These are phyloP conservation scores for Shinisaurus crocodilurus DNA, from an alignment of 2,113 vertebrate genomes.

Conservation along the genomic window DNA sequence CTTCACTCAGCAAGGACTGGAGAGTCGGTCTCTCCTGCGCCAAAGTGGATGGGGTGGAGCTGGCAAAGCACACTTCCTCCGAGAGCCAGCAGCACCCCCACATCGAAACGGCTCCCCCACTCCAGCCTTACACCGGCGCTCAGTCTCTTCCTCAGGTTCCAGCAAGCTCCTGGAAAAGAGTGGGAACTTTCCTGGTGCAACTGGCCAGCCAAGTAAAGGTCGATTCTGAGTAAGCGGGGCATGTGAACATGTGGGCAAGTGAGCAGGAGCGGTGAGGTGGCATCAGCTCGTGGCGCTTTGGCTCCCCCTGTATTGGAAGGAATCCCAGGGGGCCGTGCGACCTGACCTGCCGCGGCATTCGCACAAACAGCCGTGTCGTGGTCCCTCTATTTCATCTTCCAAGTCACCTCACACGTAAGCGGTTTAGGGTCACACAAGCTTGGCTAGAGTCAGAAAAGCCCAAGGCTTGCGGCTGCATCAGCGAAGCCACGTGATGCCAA, in stretches of 20 bases:
- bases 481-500: no score
- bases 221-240: not conserved
- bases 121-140: no score
- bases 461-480: no score
- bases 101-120: not conserved
- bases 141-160: not conserved
- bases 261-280: not conserved
- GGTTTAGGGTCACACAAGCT: no score
- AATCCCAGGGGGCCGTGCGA: not conserved
- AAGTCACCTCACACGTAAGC: no score
- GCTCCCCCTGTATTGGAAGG: no score
- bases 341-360: no score
- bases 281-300: not conserved
- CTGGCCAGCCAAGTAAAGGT: not conserved
- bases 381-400: not conserved
- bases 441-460: no score
- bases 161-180: not conserved
- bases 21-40: constrained; percentile 3
- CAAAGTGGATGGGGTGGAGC: not conserved
- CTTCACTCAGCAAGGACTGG: constrained; percentile 69
- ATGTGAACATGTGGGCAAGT: no score
- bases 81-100: no score
- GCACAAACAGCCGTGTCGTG: not conserved
- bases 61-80: not conserved
- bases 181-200: not conserved